Conservation (phyloP, 2,888 invertebrate species). For the Diloba caeruleocephala region DNA sequence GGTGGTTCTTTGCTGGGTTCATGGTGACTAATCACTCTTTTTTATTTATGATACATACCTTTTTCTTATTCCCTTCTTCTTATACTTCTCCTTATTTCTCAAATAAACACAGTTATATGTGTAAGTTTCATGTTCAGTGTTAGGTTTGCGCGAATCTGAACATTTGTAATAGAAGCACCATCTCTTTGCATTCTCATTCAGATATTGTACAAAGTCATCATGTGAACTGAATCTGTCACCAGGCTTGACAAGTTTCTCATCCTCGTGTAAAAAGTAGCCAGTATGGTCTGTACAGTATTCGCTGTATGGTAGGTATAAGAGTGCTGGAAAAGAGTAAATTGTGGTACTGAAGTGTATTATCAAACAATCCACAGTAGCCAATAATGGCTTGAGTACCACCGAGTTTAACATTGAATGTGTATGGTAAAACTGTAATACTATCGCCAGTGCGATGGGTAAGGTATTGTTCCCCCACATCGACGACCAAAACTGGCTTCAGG, state of each 20-base stretch:
- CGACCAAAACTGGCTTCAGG: too few species aligned
- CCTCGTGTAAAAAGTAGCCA: slow-evolving; percentile 53
- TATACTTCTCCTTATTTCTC: slow-evolving; percentile 61
- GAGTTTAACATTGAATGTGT: too few species aligned
- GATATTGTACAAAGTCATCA: slow-evolving; percentile 64
- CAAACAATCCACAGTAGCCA: too few species aligned
- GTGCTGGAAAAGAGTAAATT: slow-evolving; percentile 13
- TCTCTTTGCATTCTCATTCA: slow-evolving; percentile 64
- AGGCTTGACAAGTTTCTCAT: slow-evolving; percentile 63
- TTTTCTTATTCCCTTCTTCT: slow-evolving; percentile 63
- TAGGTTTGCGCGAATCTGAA: slow-evolving; percentile 61
- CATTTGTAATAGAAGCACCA: slow-evolving; percentile 69
- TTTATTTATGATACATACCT: slow-evolving; percentile 59
- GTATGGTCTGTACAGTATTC: slow-evolving; percentile 60
- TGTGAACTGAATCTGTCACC: slow-evolving; percentile 65
- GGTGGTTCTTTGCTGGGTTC: too few species aligned
- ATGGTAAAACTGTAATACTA: too few species aligned
- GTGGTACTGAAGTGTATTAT: neutral
- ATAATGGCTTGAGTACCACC: too few species aligned
- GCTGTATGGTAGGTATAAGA: slow-evolving; percentile 25
- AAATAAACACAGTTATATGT: slow-evolving; percentile 67
- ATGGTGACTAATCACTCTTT: too few species aligned
- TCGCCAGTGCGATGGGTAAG: too few species aligned
- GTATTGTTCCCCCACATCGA: too few species aligned
- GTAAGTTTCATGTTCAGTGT: slow-evolving; percentile 56